Evolutionary conservation across 1,140 invertebrate species (phyloP).

Genomic region (Lordiphosa mommai): DNA sequence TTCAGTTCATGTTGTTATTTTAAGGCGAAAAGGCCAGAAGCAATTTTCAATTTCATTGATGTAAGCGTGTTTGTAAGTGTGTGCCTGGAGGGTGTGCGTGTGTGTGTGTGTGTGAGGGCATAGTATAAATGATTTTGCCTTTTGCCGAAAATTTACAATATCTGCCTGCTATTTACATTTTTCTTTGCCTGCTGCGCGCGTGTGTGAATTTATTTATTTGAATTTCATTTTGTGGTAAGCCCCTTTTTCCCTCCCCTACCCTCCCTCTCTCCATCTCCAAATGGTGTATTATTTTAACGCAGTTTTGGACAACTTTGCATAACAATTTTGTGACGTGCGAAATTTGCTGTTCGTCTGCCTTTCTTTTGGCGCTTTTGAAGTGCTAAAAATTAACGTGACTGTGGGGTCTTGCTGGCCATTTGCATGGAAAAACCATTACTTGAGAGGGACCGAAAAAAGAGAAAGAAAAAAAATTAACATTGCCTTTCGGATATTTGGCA

Average conservation of each 20-base stretch:
- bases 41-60: constrained; percentile 65
- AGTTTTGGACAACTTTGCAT: constrained; percentile 63
- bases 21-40: constrained; percentile 14
- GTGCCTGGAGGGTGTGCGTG: constrained; percentile 4
- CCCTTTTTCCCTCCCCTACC: neutral
- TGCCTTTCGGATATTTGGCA: too few relatives aligned
- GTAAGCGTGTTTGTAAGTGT: neutral
- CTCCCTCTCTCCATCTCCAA: neutral
- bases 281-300: constrained; percentile 48
- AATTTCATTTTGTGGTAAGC: constrained; percentile 69
- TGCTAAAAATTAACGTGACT: constrained; percentile 65
- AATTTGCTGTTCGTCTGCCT: constrained; percentile 27
- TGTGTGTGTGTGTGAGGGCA: constrained; percentile 13
- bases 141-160: constrained; percentile 42
- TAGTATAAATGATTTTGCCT: constrained; percentile 57
- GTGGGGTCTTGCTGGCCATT: constrained; percentile 33
- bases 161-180: constrained; percentile 13
- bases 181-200: constrained; percentile 25
- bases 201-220: constrained; percentile 70
- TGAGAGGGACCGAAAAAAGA: neutral
- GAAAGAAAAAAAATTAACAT: too few relatives aligned
- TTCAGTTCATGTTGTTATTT: neutral
- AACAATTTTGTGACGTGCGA: constrained; percentile 66
- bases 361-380: constrained; percentile 30
- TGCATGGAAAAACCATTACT: constrained; percentile 55